These are phyloP conservation scores for Melanerpes formicivorus DNA, from an alignment of 2,113 vertebrate species.

Conservation along the genomic window DNA sequence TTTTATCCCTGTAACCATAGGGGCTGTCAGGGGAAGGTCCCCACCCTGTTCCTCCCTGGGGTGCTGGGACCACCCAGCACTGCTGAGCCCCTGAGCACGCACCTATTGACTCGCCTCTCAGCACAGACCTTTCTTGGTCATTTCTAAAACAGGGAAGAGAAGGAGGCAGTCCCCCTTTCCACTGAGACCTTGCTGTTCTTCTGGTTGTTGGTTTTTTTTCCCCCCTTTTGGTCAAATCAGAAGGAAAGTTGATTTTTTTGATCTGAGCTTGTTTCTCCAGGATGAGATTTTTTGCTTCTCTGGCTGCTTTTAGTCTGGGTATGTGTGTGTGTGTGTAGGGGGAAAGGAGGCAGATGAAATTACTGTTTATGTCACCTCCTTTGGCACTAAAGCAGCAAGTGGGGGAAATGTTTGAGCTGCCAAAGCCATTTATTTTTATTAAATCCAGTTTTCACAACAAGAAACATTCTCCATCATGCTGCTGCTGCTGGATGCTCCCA, in stretches of 20 bases:
- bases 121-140: not conserved
- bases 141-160: not conserved
- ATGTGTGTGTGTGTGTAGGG: not conserved
- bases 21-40: not conserved
- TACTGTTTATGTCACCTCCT: not conserved
- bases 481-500: not conserved
- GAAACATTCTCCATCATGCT: not conserved
- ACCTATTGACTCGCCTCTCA: not conserved
- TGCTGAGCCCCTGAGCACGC: not conserved
- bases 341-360: not conserved
- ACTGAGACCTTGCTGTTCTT: not conserved
- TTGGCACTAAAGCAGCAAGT: not conserved
- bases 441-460: not conserved
- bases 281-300: not conserved
- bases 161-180: not conserved
- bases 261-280: not conserved
- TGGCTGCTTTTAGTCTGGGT: not conserved
- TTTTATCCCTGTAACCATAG: not conserved
- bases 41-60: not conserved
- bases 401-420: not conserved
- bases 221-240: not conserved
- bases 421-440: constrained; percentile 8
- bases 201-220: not conserved
- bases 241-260: not conserved
- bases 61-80: not conserved